Conservation (phyloP, 2,888 invertebrate genomes). For the Salticus scenicus region DNA sequence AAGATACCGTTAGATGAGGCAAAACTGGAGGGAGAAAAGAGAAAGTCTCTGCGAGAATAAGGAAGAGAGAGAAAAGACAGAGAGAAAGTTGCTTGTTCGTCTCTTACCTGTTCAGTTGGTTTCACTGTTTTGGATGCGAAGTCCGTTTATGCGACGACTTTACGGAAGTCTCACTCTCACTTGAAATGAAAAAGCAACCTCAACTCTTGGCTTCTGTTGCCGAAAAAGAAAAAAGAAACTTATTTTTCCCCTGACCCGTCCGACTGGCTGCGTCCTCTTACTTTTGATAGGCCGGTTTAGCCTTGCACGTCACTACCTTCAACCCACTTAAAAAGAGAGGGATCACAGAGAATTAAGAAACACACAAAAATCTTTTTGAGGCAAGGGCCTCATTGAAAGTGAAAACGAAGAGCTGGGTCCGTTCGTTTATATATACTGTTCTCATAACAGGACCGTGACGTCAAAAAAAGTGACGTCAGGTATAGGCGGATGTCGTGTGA, state of each 20-base stretch:
- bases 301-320: slow-evolving; percentile 59
- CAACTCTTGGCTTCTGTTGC: slow-evolving; percentile 54
- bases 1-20: not conserved
- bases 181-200: slow-evolving; percentile 37
- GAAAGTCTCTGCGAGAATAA: not conserved
- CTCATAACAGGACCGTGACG: slow-evolving; percentile 32
- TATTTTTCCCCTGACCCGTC: slow-evolving; percentile 46
- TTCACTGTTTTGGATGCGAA: not conserved
- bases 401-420: slow-evolving; percentile 52
- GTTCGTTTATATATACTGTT: slow-evolving; percentile 49
- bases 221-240: slow-evolving; percentile 34
- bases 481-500: slow-evolving; percentile 26
- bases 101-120: slow-evolving; percentile 46
- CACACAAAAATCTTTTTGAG: slow-evolving; percentile 23
- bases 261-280: slow-evolving; percentile 55
- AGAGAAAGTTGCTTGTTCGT: slow-evolving; percentile 14
- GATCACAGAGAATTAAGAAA: slow-evolving; percentile 7
- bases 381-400: slow-evolving; percentile 54
- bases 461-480: slow-evolving; percentile 41
- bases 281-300: slow-evolving; percentile 65
- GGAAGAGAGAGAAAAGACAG: not conserved
- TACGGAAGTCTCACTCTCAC: slow-evolving; percentile 62
- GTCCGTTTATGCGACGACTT: slow-evolving; percentile 19
- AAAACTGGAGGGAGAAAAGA: not conserved
- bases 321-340: slow-evolving; percentile 57